A percentile compares a stretch with the other conserved stretches of the same genome.
phyloP scores from a whole-genome alignment of 2,888 invertebrate species.

The Trypoxylon attenuatum region DNA sequence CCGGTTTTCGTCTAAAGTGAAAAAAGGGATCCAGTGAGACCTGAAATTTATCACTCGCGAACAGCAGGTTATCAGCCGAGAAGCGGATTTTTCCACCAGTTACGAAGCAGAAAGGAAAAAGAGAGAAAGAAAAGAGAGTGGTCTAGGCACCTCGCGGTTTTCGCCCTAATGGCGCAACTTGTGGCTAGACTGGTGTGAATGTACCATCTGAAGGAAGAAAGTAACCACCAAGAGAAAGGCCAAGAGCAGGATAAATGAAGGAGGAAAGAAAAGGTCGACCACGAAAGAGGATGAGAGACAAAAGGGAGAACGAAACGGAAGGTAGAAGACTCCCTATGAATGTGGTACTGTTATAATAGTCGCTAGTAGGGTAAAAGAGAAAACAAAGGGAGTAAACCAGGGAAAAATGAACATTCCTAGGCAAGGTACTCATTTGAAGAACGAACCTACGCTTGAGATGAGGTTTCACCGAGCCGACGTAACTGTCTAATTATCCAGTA shows the following conservation, averaged over 20 bases:
- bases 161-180: conserved; percentile 34
- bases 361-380: conserved; percentile 1
- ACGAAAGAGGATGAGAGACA: conserved; percentile 2
- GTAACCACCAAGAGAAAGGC: background rate
- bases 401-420: conserved; percentile 37
- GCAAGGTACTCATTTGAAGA: conserved; percentile 48
- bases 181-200: conserved; percentile 13
- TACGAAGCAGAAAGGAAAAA: conserved; percentile 12
- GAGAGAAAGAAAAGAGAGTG: no score
- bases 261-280: background rate
- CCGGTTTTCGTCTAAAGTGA: conserved; percentile 27
- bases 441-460: conserved; percentile 42
- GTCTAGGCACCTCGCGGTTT: conserved; percentile 21
- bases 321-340: background rate
- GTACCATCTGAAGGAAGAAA: background rate
- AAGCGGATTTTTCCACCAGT: conserved; percentile 41
- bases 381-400: conserved; percentile 9
- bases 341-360: conserved; percentile 31
- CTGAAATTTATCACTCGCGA: conserved; percentile 44
- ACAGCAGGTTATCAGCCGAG: conserved; percentile 39
- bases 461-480: conserved; percentile 36
- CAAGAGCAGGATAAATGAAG: background rate
- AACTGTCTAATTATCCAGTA: conserved; percentile 57
- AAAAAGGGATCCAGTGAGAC: conserved; percentile 13
- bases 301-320: conserved; percentile 1